Evolutionary conservation across 2,113 vertebrate genomes (phyloP).

Genomic region (Halcyon senegalensis): DNA sequence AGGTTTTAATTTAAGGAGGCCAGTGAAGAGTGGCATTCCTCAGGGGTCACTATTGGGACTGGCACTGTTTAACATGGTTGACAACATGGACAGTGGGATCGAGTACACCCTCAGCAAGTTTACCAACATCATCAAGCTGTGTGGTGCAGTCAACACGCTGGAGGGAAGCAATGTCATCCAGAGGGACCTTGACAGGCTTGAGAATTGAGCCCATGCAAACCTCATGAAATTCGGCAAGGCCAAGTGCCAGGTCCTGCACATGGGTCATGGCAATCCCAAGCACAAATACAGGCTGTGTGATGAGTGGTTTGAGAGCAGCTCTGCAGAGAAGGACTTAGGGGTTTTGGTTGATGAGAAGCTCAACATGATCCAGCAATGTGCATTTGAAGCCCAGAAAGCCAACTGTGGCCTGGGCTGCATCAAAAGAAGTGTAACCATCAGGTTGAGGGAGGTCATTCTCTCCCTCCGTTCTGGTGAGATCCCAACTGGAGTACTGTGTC

Average conservation of each 20-base stretch:
- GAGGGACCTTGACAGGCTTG: neutral
- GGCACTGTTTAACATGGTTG: no score
- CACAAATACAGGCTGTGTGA: neutral
- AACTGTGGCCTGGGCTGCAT: neutral
- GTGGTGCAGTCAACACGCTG: neutral
- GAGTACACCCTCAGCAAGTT: neutral
- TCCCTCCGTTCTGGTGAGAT: neutral
- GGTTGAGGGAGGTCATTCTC: neutral
- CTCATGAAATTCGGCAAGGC: neutral
- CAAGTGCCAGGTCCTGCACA: neutral
- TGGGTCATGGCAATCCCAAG: neutral
- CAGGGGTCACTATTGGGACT: neutral
- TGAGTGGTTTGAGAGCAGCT: neutral
- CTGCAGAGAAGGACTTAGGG: neutral
- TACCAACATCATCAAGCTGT: neutral
- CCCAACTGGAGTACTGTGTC: neutral
- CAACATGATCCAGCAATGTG: neutral
- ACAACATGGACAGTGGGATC: neutral
- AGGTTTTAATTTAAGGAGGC: neutral
- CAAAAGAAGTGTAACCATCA: neutral
- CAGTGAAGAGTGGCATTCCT: no score
- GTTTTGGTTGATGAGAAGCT: neutral
- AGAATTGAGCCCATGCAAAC: neutral
- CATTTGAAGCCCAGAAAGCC: neutral
- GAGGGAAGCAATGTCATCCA: neutral